Base-by-base conservation (phyloP, 2,888 invertebrate species). In the Monoplex corrugatus region DNA sequence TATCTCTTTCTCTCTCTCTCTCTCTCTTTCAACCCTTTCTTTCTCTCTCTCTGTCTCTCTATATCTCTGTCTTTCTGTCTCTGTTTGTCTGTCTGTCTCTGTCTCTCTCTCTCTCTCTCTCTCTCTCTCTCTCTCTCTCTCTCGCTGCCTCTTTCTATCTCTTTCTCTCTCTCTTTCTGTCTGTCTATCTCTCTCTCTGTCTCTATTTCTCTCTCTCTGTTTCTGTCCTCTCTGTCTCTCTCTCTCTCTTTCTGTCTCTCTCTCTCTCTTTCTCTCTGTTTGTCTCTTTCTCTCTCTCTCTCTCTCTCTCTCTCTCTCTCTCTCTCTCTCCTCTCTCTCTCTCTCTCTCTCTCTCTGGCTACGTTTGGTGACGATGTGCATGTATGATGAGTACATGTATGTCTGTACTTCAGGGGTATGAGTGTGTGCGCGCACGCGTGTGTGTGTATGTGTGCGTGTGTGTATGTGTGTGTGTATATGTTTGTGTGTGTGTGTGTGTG, bases 121-220 rank as follows among this genome's bases (percentile, higher is more conserved):
- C 43, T 80, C 40, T 35, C 38, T 80, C 19, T 35, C 40, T n/a
- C n/a, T n/a, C n/a, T n/a, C n/a, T n/a, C n/a, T n/a, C n/a, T n/a
- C n/a, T n/a, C n/a, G n/a, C n/a, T n/a, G n/a, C n/a, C n/a, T 85
- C 23, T 32, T 19, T 68, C 23, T 57, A 2, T 86, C 40, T 86
- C 13, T 86, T 28, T 57, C 19, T 86, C 38, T 68, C 10, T 63
- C 28, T 86, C 28, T 86, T 13, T 35, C 35, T 86, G 5, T 89
- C 38, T 57, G 8, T 87, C n/a, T 78, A 8, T 32, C 40, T 44
- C 72, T 43, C 23, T 87, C 40, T 35, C 32, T 44, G 5, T 43
- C 44, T 44, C 44, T 44, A 23, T 83, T 28, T 44, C 28, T 83
- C 44, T 44, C 16, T 83, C 44, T 44, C 16, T 83, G 28, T 44